A percentile compares a stretch with the other conserved stretches of the same genome.
phyloP scores from a whole-genome alignment of 2,113 vertebrate species.

The Rafetus swinhoei region DNA sequence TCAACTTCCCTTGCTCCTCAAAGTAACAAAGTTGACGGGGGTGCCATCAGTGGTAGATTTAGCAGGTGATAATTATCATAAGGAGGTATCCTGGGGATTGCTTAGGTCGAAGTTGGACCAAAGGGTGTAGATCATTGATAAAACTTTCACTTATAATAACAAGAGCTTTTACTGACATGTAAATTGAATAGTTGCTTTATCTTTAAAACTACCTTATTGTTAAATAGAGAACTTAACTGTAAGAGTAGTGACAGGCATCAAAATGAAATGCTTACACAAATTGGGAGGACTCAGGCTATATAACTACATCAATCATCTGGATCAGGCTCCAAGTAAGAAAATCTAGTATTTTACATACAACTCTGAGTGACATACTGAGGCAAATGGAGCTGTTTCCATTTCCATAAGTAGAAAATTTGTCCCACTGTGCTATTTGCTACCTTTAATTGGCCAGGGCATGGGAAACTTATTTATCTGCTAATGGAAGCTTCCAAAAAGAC shows the following conservation, averaged over 20 bases:
- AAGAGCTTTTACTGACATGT: conserved; percentile 1
- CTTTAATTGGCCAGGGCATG: not conserved
- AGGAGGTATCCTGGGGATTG: not conserved
- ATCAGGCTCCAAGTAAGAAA: not conserved
- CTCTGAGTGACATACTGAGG: not conserved
- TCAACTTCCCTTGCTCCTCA: too few relatives aligned
- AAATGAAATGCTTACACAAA: conserved; percentile 6
- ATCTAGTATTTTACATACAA: not conserved
- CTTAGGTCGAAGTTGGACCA: not conserved
- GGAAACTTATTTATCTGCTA: not conserved
- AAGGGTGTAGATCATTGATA: not conserved
- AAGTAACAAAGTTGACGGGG: too few relatives aligned
- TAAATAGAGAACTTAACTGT: conserved; percentile 13
- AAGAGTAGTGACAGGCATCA: conserved; percentile 37
- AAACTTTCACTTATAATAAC: conserved; percentile 4
- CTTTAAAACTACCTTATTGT: not conserved
- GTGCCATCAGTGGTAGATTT: too few relatives aligned
- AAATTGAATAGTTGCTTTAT: not conserved
- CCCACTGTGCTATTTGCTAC: not conserved
- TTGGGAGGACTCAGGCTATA: not conserved
- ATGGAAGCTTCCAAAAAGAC: not conserved
- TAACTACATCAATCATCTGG: not conserved
- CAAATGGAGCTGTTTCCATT: not conserved
- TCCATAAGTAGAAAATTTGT: not conserved
- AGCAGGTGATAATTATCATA: not conserved